Evolutionary conservation across 2,888 invertebrate species (phyloP).

Genomic region (Halictus ligatus): DNA sequence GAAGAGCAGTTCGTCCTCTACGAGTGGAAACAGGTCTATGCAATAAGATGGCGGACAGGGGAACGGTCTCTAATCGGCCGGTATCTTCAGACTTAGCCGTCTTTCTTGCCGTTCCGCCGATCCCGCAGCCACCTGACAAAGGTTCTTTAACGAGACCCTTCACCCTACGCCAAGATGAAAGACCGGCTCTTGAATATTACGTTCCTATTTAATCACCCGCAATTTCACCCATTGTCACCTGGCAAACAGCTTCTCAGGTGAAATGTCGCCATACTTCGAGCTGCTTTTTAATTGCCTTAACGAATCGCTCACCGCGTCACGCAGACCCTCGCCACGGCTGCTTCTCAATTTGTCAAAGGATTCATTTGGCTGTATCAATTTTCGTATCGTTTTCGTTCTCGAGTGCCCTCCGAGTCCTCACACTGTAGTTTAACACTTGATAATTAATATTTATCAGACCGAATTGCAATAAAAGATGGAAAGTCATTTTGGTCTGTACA

Average conservation of each 20-base stretch:
- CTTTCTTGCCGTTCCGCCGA: constrained; percentile 44
- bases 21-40: constrained; percentile 59
- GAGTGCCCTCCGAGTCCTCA: too few relatives aligned
- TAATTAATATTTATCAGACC: too few relatives aligned
- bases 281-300: neutral
- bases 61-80: constrained; percentile 75
- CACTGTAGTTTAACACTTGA: too few relatives aligned
- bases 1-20: constrained; percentile 43
- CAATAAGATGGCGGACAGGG: constrained; percentile 64
- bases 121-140: constrained; percentile 61
- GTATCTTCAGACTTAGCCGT: constrained; percentile 68
- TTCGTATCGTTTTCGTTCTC: too few relatives aligned
- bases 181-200: constrained; percentile 40
- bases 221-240: constrained; percentile 39
- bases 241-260: neutral
- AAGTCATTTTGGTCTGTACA: too few relatives aligned
- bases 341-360: too few relatives aligned
- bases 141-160: constrained; percentile 49
- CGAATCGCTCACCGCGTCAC: neutral
- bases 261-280: constrained; percentile 2
- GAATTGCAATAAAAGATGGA: too few relatives aligned
- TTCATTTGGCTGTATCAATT: too few relatives aligned
- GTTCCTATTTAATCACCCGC: constrained; percentile 44
- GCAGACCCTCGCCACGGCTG: too few relatives aligned
- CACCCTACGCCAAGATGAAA: constrained; percentile 49